These are phyloP conservation scores for Thaumatotibia leucotreta DNA, from an alignment of 1,140 invertebrate genomes.

Conservation along the genomic window DNA sequence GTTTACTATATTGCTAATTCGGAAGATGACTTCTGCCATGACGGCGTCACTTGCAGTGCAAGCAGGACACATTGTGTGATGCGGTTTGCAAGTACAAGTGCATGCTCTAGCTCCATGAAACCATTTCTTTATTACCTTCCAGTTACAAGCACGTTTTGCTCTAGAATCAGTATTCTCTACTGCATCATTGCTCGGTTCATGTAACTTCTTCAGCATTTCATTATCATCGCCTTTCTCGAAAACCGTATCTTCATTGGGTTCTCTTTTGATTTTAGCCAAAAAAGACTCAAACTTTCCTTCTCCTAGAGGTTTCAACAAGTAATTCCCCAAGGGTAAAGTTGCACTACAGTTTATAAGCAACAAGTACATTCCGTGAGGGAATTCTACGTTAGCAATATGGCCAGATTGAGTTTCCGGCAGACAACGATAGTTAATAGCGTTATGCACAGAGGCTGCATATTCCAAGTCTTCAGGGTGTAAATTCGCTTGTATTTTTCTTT, in stretches of 20 bases:
- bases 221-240: conserved; percentile 30
- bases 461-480: not conserved
- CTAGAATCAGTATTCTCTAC: not conserved
- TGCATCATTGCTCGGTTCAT: conserved; percentile 24
- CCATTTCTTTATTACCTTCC: conserved; percentile 37
- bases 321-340: conserved; percentile 20
- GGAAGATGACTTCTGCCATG: conserved; percentile 53
- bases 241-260: conserved; percentile 27
- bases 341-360: conserved; percentile 33
- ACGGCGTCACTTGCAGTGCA: conserved; percentile 58
- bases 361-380: conserved; percentile 35
- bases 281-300: not conserved
- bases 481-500: not conserved
- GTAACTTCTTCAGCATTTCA: conserved; percentile 29
- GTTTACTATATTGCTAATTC: conserved; percentile 48
- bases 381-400: too few species aligned
- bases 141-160: conserved; percentile 24
- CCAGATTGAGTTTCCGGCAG: too few species aligned
- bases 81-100: conserved; percentile 43
- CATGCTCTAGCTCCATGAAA: conserved; percentile 39
- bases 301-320: conserved; percentile 31
- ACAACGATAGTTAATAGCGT: too few species aligned
- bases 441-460: not conserved
- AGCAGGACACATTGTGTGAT: conserved; percentile 50
- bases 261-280: conserved; percentile 14